A percentile compares a stretch with the other conserved stretches of the same genome.
phyloP scores from a whole-genome alignment of 2,888 invertebrate genomes.

The Peribatodes rhomboidaria region DNA sequence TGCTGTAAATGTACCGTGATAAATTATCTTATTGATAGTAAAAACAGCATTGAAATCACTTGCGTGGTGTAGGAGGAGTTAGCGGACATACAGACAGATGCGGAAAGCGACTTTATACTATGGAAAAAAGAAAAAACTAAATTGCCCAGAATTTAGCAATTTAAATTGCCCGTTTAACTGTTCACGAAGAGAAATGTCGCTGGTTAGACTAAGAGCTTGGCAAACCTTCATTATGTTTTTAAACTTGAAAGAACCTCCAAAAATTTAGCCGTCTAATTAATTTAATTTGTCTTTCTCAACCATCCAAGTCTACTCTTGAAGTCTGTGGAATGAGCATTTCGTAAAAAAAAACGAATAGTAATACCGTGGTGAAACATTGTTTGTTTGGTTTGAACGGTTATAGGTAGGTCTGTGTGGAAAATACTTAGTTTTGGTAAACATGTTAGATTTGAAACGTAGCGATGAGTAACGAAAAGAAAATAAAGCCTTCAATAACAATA shows the following conservation, averaged over 20 bases:
- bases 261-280: neutral
- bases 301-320: neutral
- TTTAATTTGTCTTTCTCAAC: neutral
- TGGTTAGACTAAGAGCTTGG: neutral
- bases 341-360: neutral
- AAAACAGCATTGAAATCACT: too few relatives aligned
- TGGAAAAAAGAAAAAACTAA: too few relatives aligned
- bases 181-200: neutral
- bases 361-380: neutral
- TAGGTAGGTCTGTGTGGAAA: neutral
- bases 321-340: neutral
- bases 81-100: too few relatives aligned
- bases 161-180: neutral
- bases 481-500: too few relatives aligned
- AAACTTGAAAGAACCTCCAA: neutral
- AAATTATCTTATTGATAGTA: too few relatives aligned
- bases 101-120: too few relatives aligned
- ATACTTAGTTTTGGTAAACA: neutral
- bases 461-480: neutral
- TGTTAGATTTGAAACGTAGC: neutral
- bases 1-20: too few relatives aligned
- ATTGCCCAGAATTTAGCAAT: neutral
- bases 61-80: too few relatives aligned
- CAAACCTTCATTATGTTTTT: neutral
- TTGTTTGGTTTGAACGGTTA: conserved; percentile 4